These are phyloP conservation scores for Heliconius nattereri DNA, from an alignment of 1,140 invertebrate genomes.

Conservation along the genomic window DNA sequence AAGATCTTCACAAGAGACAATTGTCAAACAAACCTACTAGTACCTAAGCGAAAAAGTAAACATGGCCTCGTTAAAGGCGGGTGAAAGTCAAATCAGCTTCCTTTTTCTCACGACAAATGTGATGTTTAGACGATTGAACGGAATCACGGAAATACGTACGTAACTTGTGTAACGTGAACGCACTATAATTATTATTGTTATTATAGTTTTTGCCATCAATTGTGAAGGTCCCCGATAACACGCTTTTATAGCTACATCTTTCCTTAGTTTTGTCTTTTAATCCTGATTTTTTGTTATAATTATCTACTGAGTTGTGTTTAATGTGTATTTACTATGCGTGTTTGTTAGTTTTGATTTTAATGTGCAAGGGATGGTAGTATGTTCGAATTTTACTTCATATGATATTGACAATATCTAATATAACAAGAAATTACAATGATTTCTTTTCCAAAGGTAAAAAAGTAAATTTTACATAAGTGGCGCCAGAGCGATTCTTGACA, in stretches of 20 bases:
- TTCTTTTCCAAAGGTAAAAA: too few relatives aligned
- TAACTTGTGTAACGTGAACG: slow-evolving; percentile 31
- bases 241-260: slow-evolving; percentile 25
- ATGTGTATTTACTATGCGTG: neutral
- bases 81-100: slow-evolving; percentile 63
- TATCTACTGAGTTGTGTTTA: neutral
- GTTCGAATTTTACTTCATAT: too few relatives aligned
- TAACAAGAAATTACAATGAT: too few relatives aligned
- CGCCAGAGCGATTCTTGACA: too few relatives aligned
- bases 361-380: neutral
- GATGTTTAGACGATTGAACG: slow-evolving; percentile 57
- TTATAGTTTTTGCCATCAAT: slow-evolving; percentile 30
- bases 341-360: neutral
- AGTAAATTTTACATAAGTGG: too few relatives aligned
- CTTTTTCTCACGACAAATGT: slow-evolving; percentile 67
- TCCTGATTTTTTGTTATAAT: neutral
- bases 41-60: slow-evolving; percentile 54
- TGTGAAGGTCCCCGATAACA: slow-evolving; percentile 31
- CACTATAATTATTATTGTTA: slow-evolving; percentile 23
- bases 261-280: slow-evolving; percentile 17
- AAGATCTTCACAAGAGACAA: slow-evolving; percentile 48
- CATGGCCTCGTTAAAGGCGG: slow-evolving; percentile 53
- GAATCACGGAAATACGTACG: slow-evolving; percentile 47
- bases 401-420: too few relatives aligned
- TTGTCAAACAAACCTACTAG: slow-evolving; percentile 39